Conservation (phyloP, 2,797 vertebrate species). For the Allobates femoralis region DNA sequence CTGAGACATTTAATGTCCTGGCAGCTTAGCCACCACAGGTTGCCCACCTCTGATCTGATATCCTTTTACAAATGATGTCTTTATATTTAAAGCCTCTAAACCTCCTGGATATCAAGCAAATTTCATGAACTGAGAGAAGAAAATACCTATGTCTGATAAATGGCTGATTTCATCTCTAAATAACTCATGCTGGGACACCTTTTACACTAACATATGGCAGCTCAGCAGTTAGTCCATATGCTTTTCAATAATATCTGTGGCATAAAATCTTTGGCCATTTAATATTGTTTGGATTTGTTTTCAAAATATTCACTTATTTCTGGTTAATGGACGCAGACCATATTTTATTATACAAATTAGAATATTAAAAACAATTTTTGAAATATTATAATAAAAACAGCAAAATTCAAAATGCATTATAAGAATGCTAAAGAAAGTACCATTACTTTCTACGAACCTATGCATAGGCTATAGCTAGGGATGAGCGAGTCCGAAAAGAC, state of each 20-base stretch:
- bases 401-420: background rate
- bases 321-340: background rate
- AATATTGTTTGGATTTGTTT: slow-evolving; percentile 46
- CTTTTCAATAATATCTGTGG: slow-evolving; percentile 69
- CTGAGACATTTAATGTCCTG: background rate
- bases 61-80: background rate
- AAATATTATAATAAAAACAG: background rate
- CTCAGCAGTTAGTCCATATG: slow-evolving; percentile 67
- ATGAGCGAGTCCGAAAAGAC: too few species aligned
- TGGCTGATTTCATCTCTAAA: slow-evolving; percentile 33
- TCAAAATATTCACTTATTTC: background rate
- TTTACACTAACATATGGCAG: slow-evolving; percentile 65
- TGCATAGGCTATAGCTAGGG: background rate
- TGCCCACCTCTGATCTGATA: background rate
- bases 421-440: background rate
- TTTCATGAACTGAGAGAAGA: slow-evolving; percentile 25
- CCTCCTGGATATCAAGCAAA: background rate
- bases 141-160: slow-evolving; percentile 51
- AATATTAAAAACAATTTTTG: background rate
- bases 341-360: background rate
- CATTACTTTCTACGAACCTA: background rate
- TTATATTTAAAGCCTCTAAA: background rate
- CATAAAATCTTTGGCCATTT: slow-evolving; percentile 65
- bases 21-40: background rate
- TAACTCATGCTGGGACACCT: slow-evolving; percentile 51